Evolutionary conservation across 1,140 invertebrate species (phyloP), one percentile per base, ranked within the genome.

Genomic region (Aporrectodea caliginosa): DNA sequence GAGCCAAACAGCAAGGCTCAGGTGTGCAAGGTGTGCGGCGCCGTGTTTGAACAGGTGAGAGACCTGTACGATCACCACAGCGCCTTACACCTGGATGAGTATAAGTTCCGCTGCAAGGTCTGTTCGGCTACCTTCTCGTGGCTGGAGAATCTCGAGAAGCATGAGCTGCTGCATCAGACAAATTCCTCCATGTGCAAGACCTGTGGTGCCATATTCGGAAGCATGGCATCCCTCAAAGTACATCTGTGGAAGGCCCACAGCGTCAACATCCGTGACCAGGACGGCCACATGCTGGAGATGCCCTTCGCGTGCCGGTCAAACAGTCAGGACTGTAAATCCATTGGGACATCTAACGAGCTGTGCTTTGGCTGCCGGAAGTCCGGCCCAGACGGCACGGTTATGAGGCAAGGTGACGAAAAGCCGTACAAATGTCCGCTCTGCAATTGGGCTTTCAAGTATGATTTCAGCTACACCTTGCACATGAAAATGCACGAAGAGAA

Each of bases 391-490:
- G 70, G 27, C 27, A 29, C 12, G 2, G 27, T 14, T 72, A 6
- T 14, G 2, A 32, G n/a, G 43, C 43, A 58, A 72, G 31, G 27
- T 29, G 27, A 72, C 27, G 70, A 72, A 72, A 72, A 72, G 31
- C n/a, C 31, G 2, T 72, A 43, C 43, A 76, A 76, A 35, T 76
- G 75, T 22, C 43, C 27, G 6, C 33, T 32, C 22, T 76, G 75
- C 35, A 76, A 76, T 31, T 35, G 43, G 43, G 29, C 75, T 29
- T 76, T 76, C 75, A 76, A 76, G 75, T 76, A 76, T 43, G 35
- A 58, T 29, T 76, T 76, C 75, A 76, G 75, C 31, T 35, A 35
- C 35, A 35, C 75, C 43, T 35, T 29, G 75, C 75, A 76, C 31
- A 32, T 76, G 16, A 76, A 35, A 43, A 22, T 12, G n/a, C 75